Percentiles rank a stretch among this genome's conserved stretches.
phyloP scores from a whole-genome alignment of 2,797 vertebrate species.

The Siniperca scherzeri region DNA sequence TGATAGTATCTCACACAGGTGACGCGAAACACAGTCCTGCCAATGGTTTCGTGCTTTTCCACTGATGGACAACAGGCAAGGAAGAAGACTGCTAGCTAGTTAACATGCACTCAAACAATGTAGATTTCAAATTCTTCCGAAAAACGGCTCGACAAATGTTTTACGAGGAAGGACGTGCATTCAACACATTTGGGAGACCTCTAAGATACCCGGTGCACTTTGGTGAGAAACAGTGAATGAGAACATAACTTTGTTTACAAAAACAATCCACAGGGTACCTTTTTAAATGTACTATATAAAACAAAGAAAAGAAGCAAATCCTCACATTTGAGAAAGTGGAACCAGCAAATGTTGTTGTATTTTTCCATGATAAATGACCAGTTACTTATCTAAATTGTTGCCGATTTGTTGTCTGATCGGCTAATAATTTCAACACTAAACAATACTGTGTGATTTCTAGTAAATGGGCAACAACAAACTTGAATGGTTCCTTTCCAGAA shows the following conservation, averaged over 20 bases:
- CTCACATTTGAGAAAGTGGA: background rate
- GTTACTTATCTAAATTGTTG: background rate
- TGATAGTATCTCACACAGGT: background rate
- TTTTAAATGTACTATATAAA: conserved; percentile 1
- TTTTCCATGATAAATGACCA: background rate
- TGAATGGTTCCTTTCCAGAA: background rate
- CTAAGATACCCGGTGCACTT: background rate
- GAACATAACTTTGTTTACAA: background rate
- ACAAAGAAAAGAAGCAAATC: conserved; percentile 2
- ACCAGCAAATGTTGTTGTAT: background rate
- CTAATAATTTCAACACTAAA: background rate
- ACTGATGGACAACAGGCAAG: background rate
- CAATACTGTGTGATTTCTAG: background rate
- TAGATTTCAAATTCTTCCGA: background rate
- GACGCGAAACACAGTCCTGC: too few relatives aligned
- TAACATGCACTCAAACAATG: background rate
- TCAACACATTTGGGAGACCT: background rate
- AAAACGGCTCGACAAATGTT: background rate
- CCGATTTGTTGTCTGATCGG: background rate
- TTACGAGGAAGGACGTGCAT: background rate
- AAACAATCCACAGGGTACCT: background rate
- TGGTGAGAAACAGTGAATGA: background rate
- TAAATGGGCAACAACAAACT: conserved; percentile 19
- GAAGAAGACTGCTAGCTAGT: too few relatives aligned
- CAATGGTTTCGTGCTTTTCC: background rate